A percentile compares a stretch with the other conserved stretches of the same genome.
Conservation (phyloP, 23 tunicate species). For the Trididemnum miniatum region DNA sequence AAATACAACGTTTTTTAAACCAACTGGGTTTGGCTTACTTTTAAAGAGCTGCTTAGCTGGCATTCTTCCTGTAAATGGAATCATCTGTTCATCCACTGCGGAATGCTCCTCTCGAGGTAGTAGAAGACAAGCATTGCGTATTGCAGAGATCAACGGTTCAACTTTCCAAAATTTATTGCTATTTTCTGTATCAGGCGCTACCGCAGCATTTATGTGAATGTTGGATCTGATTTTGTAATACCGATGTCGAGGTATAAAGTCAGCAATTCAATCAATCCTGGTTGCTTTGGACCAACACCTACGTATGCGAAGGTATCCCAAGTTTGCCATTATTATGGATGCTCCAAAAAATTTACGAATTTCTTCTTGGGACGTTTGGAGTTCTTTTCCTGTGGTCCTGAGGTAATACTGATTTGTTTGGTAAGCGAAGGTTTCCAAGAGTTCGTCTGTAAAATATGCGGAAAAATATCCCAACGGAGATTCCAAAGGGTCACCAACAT, state of each 20-base stretch:
- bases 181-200: not conserved
- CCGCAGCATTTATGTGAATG: constrained; percentile 7
- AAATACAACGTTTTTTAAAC: not conserved
- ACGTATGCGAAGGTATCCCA: not conserved
- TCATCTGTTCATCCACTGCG: constrained; percentile 7
- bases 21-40: constrained; percentile 14
- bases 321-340: not conserved
- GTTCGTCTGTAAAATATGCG: not conserved
- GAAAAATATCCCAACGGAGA: not conserved
- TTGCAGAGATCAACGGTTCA: not conserved
- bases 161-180: constrained; percentile 8
- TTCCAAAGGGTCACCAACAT: not conserved
- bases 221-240: not conserved
- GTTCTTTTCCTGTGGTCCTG: not conserved
- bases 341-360: constrained; percentile 22
- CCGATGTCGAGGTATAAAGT: not conserved
- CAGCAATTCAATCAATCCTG: not conserved
- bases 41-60: constrained; percentile 5
- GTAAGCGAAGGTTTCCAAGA: not conserved
- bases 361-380: not conserved
- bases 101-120: constrained; percentile 5
- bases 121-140: constrained; percentile 4
- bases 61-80: constrained; percentile 15
- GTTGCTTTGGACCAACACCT: not conserved
- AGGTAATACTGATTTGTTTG: constrained; percentile 7